Evolutionary conservation across 2,888 invertebrate genomes (phyloP).

Genomic region (Xanthorhoe spadicearia): DNA sequence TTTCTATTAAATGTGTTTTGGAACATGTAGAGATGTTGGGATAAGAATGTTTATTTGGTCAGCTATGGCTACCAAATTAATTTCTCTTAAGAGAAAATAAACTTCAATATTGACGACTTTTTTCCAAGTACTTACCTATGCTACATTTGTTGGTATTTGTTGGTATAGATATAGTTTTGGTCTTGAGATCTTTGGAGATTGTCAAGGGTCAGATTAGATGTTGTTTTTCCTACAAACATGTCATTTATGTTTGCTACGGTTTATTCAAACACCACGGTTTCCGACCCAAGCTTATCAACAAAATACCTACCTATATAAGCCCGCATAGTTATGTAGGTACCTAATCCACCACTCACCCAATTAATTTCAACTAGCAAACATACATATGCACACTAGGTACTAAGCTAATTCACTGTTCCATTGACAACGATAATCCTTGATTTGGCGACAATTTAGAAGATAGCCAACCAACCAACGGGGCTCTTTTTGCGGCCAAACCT

Average conservation of each 20-base stretch:
- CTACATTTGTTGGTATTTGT: not conserved
- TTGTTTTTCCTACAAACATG: not conserved
- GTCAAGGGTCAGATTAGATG: not conserved
- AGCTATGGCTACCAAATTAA: not conserved
- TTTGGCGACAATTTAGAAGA: too few species aligned
- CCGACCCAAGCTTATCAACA: not conserved
- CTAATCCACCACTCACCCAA: not conserved
- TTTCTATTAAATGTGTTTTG: not conserved
- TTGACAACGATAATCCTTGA: too few species aligned
- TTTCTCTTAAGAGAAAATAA: not conserved
- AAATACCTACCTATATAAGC: not conserved
- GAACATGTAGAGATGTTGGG: not conserved
- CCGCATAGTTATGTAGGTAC: not conserved
- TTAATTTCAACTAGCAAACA: not conserved
- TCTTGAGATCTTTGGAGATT: not conserved
- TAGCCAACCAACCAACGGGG: too few species aligned
- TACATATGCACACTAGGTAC: not conserved
- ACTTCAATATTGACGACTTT: not conserved
- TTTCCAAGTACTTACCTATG: not conserved
- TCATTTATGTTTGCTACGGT: not conserved
- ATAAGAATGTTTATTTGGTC: conserved; percentile 1
- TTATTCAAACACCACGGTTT: not conserved
- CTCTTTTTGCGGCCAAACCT: too few species aligned
- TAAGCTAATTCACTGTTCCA: too few species aligned
- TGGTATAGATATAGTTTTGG: not conserved